Evolutionary conservation across 1,140 invertebrate species (phyloP), one percentile per base, ranked within the genome.

Genomic region (Aculops lycopersici): DNA sequence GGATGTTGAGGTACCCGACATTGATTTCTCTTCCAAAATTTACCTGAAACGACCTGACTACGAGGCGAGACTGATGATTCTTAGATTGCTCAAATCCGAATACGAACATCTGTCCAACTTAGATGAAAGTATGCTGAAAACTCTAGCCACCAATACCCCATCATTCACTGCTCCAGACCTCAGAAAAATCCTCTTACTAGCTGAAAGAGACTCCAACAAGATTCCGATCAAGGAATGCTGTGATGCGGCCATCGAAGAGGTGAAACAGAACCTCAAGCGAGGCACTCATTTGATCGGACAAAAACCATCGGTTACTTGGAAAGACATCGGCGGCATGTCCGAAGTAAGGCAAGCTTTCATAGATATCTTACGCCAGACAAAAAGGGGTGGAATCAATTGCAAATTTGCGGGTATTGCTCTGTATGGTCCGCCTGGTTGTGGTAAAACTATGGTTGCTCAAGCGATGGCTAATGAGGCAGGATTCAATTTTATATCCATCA

Each of bases 111-210:
- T n/a, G n/a, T n/a, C n/a, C n/a, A n/a, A n/a, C n/a, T n/a, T n/a
- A n/a, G n/a, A n/a, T n/a, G n/a, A n/a, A n/a, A n/a, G n/a, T n/a
- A n/a, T n/a, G n/a, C n/a, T 71, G 45, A 54, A 65, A 43, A 56
- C 60, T 21, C 58, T 95, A 37, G 78, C 81, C 19, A 66, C 70
- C 48, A 58, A 72, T 17, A 90, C 81, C 21, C 88, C 88, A 5
- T 88, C 88, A n/a, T 95, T 74, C 64, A 84, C 94, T 21, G 88
- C 83, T 17, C 83, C 80, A 12, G 90, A 97, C 66, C 62, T 97
- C 18, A 66, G 72, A 50, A 72, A 79, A 1, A 58, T 94, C 21
- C 69, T 74, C 24, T 8, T 31, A n/a, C 24, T 8, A 8, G 24
- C 15, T 8, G 36, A 4, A 36, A 41, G 35, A 36, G 36, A 41